Evolutionary conservation across 2,888 invertebrate species (phyloP).

Genomic region (Morpho achilles): DNA sequence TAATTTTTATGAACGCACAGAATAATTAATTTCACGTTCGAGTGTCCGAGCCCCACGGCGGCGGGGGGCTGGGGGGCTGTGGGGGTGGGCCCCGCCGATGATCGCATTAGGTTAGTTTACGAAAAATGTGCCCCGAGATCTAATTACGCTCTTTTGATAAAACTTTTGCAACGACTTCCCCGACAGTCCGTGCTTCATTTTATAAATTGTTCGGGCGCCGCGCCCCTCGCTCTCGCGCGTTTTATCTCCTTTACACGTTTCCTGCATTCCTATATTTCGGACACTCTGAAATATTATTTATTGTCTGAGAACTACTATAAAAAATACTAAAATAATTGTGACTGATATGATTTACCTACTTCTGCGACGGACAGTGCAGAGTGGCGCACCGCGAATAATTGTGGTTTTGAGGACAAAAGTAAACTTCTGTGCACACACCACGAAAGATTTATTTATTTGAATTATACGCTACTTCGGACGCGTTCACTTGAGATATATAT

Average conservation of each 20-base stretch:
- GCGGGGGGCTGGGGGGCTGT: not conserved
- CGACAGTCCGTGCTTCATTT: constrained; percentile 25
- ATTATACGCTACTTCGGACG: too few species aligned
- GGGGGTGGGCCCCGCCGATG: constrained; percentile 6
- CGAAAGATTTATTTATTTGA: too few species aligned
- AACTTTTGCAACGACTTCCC: constrained; percentile 21
- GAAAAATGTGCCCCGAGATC: constrained; percentile 27
- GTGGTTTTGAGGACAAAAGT: too few species aligned
- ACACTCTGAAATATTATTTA: constrained; percentile 2
- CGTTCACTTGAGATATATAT: too few species aligned
- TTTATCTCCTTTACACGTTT: constrained; percentile 18
- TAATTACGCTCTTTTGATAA: constrained; percentile 26
- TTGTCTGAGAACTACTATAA: not conserved
- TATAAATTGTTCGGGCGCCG: constrained; percentile 18
- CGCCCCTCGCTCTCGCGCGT: constrained; percentile 4
- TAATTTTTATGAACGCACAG: too few species aligned
- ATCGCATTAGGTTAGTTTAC: constrained; percentile 29
- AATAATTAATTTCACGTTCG: too few species aligned
- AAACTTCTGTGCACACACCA: too few species aligned
- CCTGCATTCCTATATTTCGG: constrained; percentile 9
- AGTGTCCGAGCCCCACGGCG: not conserved
- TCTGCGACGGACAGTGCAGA: too few species aligned
- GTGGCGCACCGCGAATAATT: too few species aligned
- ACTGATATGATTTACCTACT: too few species aligned
- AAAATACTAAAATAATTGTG: too few species aligned